These are phyloP conservation scores for Hassar affinis DNA, from an alignment of 2,113 vertebrate species.

Conservation along the genomic window DNA sequence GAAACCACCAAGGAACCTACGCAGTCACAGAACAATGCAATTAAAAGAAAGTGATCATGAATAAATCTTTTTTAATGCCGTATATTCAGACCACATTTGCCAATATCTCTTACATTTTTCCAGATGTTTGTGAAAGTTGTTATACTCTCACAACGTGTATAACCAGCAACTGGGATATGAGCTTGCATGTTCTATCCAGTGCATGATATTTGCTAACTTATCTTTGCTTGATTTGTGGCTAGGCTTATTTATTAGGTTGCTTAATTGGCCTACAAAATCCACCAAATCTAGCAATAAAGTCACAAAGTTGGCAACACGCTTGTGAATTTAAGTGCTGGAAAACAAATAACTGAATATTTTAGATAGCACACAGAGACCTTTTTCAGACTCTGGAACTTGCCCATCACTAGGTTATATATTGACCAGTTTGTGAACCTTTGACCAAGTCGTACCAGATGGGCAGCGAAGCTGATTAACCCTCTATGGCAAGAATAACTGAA, in stretches of 20 bases:
- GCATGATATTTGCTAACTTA: neutral
- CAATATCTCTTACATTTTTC: neutral
- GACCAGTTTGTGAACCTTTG: conserved; percentile 16
- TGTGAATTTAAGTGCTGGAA: neutral
- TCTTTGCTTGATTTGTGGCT: neutral
- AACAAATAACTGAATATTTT: neutral
- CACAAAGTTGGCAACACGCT: neutral
- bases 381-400: neutral
- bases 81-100: neutral
- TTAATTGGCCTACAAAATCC: neutral
- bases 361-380: neutral
- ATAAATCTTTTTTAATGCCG: neutral
- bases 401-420: conserved; percentile 14
- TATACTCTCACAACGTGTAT: neutral
- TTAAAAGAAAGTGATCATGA: neutral
- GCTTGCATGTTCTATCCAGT: neutral
- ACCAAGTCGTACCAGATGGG: neutral
- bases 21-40: neutral
- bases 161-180: neutral
- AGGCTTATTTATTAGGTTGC: neutral
- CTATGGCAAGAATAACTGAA: neutral
- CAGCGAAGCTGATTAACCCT: neutral
- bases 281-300: neutral
- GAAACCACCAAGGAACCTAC: neutral
- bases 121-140: neutral